Evolutionary conservation across 2,797 vertebrate species (phyloP).

Genomic region (Rhynchotus rufescens): DNA sequence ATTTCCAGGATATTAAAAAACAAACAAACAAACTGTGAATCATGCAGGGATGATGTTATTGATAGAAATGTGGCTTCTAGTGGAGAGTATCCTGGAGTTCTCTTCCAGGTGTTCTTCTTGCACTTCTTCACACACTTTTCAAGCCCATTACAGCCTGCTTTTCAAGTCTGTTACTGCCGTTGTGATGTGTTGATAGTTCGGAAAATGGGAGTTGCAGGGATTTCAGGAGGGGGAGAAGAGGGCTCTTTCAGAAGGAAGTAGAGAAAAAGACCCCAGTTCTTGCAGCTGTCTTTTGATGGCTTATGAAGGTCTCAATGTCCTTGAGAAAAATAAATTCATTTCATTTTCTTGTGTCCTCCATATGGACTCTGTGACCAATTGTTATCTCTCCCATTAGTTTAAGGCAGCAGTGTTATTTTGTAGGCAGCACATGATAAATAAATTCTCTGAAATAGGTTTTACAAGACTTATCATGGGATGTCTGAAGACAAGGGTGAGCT

Average conservation of each 20-base stretch:
- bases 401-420: neutral
- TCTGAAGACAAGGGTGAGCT: constrained; percentile 17
- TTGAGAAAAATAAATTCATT: constrained; percentile 26
- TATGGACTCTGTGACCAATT: constrained; percentile 20
- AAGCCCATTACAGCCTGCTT: neutral
- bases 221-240: neutral
- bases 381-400: constrained; percentile 11
- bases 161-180: neutral
- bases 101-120: no score
- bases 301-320: neutral
- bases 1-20: neutral
- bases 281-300: constrained; percentile 18
- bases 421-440: neutral
- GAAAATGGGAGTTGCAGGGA: neutral
- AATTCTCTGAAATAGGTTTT: constrained; percentile 12
- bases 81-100: neutral
- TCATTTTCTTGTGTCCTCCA: constrained; percentile 32
- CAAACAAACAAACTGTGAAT: neutral
- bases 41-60: neutral
- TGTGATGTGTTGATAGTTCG: neutral
- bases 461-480: neutral
- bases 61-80: neutral
- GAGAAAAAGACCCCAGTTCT: neutral
- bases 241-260: neutral
- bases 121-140: neutral